Evolutionary conservation across 2,888 invertebrate species (phyloP).

Genomic region (Busseola fusca): DNA sequence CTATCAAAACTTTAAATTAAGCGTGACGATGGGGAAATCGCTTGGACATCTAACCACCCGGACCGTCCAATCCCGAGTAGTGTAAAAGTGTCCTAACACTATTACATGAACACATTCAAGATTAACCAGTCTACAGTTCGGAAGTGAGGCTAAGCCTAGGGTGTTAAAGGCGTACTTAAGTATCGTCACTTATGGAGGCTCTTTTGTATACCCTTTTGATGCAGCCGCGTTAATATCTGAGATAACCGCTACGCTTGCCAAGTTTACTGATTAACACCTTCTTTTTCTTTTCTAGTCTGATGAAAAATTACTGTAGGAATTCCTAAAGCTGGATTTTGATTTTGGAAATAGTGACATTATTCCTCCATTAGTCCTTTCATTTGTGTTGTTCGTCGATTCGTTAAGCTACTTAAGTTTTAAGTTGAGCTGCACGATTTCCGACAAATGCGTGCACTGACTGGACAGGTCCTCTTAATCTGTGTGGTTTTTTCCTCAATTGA

Average conservation of each 20-base stretch:
- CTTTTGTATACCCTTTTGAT: conserved; percentile 23
- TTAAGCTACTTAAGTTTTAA: too few relatives aligned
- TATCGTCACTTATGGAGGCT: not conserved
- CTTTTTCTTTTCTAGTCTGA: not conserved
- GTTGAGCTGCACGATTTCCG: too few relatives aligned
- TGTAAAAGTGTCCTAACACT: not conserved
- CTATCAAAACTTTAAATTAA: too few relatives aligned
- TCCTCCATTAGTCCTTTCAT: too few relatives aligned
- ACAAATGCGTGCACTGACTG: too few relatives aligned
- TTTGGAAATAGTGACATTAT: not conserved
- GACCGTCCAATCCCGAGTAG: too few relatives aligned
- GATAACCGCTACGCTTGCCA: conserved; percentile 21
- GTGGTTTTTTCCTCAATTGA: too few relatives aligned
- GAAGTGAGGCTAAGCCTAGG: not conserved
- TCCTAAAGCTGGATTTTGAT: not conserved
- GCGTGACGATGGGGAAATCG: not conserved
- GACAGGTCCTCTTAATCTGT: too few relatives aligned
- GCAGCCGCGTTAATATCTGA: not conserved
- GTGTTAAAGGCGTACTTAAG: not conserved
- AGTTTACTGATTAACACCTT: conserved; percentile 7
- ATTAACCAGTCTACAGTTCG: not conserved
- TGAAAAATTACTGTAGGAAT: not conserved
- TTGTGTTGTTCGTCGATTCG: too few relatives aligned
- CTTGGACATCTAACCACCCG: not conserved
- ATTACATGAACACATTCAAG: not conserved